Percentiles rank a stretch among this genome's conserved stretches.
These are phyloP conservation scores for Pangasius djambal DNA, from an alignment of 2,797 vertebrate species.

Conservation along the genomic window DNA sequence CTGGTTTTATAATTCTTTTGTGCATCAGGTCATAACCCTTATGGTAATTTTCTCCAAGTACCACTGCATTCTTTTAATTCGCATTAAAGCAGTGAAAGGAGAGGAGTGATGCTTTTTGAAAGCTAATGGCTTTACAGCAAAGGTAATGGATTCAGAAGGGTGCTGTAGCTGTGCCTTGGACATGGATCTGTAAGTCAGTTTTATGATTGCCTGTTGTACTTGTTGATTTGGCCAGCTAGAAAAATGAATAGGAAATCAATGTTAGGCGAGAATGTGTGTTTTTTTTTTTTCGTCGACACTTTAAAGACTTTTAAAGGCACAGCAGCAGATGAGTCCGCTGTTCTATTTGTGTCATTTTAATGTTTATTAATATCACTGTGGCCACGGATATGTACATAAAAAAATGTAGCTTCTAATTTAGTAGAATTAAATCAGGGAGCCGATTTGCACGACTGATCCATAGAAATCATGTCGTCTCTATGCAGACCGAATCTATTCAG, in stretches of 20 bases:
- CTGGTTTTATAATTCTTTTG: slow-evolving; percentile 56
- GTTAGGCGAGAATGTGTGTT: slow-evolving; percentile 64
- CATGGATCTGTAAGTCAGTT: slow-evolving; percentile 66
- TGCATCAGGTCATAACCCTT: slow-evolving; percentile 57
- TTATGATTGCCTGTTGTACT: slow-evolving; percentile 82
- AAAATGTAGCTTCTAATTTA: slow-evolving; percentile 22
- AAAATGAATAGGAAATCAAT: slow-evolving; percentile 85
- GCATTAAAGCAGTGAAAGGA: slow-evolving; percentile 56
- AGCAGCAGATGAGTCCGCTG: slow-evolving; percentile 42
- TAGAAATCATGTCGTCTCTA: slow-evolving; percentile 50
- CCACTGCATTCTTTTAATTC: slow-evolving; percentile 61
- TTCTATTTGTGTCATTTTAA: slow-evolving; percentile 5
- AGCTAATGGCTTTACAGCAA: slow-evolving; percentile 56
- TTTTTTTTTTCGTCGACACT: slow-evolving; percentile 54
- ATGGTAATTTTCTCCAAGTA: slow-evolving; percentile 61
- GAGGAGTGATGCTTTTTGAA: slow-evolving; percentile 52
- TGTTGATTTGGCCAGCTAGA: slow-evolving; percentile 78
- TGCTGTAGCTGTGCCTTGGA: slow-evolving; percentile 63
- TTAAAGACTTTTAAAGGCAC: slow-evolving; percentile 67
- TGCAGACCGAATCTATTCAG: slow-evolving; percentile 71
- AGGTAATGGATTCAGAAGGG: slow-evolving; percentile 70
- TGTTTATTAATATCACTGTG: slow-evolving; percentile 21
- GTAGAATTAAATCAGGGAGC: slow-evolving; percentile 23
- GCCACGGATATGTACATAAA: slow-evolving; percentile 15
- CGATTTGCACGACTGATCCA: slow-evolving; percentile 45